Evolutionary conservation across 2,113 vertebrate species (phyloP).

Genomic region (Nycticorax nycticorax): DNA sequence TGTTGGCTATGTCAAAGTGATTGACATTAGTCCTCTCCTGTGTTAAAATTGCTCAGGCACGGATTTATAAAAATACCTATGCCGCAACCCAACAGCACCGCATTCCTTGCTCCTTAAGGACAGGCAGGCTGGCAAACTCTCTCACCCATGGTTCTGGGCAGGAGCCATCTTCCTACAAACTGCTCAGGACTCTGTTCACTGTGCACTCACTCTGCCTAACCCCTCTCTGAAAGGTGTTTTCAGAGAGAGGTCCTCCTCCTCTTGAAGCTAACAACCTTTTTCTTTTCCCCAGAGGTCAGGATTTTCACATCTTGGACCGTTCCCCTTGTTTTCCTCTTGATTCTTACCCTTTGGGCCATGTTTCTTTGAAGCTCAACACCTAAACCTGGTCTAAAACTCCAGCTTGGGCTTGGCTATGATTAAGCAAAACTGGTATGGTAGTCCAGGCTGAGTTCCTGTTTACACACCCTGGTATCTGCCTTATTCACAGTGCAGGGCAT

Average conservation of each 20-base stretch:
- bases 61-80: not conserved
- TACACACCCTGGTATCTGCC: not conserved
- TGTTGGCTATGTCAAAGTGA: not conserved
- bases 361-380: not conserved
- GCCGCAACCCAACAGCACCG: rapidly evolving
- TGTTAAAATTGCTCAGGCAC: not conserved
- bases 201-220: not conserved
- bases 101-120: not conserved
- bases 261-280: not conserved
- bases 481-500: not conserved
- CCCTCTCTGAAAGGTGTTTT: not conserved
- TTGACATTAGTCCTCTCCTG: not conserved
- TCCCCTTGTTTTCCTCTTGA: not conserved
- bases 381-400: not conserved
- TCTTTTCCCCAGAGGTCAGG: not conserved
- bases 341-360: not conserved
- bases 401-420: not conserved
- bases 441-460: not conserved
- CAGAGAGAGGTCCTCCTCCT: not conserved
- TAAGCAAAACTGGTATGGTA: not conserved
- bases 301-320: not conserved
- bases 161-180: rapidly evolving
- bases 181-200: not conserved
- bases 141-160: not conserved
- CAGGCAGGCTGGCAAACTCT: not conserved